Conservation (phyloP, 1,140 invertebrate species). For the Drosophila auraria region DNA sequence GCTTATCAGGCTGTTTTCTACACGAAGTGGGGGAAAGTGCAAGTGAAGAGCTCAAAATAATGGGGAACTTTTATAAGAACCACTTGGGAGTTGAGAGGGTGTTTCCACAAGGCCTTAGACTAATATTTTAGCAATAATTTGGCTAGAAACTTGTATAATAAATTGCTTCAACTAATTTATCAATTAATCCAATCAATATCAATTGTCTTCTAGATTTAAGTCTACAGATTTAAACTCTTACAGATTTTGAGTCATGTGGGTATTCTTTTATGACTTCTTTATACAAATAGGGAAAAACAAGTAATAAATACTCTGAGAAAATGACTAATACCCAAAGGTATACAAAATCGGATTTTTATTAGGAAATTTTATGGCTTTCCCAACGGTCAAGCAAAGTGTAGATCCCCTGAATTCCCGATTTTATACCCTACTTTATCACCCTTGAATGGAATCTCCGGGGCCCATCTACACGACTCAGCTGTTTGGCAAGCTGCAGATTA, state of each 20-base stretch:
- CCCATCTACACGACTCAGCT: constrained; percentile 38
- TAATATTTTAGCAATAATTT: background rate
- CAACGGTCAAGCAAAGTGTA: background rate
- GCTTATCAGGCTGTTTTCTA: constrained; percentile 16
- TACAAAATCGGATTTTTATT: background rate
- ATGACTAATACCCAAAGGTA: background rate
- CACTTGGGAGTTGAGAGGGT: background rate
- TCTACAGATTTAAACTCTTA: no score
- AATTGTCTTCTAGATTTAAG: background rate
- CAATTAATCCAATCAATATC: no score
- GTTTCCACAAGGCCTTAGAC: background rate
- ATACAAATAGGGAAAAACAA: no score
- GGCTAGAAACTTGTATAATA: background rate
- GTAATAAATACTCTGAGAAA: no score
- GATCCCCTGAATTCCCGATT: constrained; percentile 3
- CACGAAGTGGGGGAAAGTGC: background rate
- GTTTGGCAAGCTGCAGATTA: constrained; percentile 51
- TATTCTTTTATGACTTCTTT: background rate
- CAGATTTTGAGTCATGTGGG: background rate
- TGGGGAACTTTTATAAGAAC: background rate
- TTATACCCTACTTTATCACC: constrained; percentile 23
- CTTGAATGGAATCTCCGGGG: constrained; percentile 20
- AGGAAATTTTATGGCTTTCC: background rate
- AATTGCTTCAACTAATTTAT: background rate
- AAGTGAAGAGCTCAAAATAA: background rate